Evolutionary conservation across 1,140 invertebrate genomes (phyloP).

Genomic region (Liolophura sinensis): DNA sequence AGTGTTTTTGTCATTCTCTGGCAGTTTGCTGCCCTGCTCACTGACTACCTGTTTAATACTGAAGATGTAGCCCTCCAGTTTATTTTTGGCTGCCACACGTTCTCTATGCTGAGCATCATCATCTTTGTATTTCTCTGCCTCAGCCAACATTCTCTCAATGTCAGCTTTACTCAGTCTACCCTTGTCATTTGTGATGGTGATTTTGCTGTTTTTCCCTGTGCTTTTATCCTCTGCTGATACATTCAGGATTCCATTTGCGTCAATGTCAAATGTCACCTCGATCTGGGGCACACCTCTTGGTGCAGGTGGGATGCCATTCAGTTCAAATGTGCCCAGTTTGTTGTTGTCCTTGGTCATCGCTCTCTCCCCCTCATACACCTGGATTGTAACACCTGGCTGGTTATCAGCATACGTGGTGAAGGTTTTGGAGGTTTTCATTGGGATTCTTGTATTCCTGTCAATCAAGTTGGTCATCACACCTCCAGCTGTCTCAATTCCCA

Average conservation of each 20-base stretch:
- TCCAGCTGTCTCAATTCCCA: conserved; percentile 63
- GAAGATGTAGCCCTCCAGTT: conserved; percentile 63
- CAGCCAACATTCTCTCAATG: conserved; percentile 94
- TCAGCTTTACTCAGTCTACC: conserved; percentile 86
- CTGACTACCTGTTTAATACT: conserved; percentile 84
- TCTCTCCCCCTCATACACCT: conserved; percentile 84
- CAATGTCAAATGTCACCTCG: conserved; percentile 65
- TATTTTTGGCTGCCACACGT: conserved; percentile 79
- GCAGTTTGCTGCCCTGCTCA: conserved; percentile 70
- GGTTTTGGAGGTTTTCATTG: conserved; percentile 45
- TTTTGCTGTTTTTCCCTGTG: conserved; percentile 74
- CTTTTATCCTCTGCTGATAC: conserved; percentile 60
- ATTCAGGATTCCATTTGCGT: conserved; percentile 57
- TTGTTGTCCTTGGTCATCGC: conserved; percentile 82
- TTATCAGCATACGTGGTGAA: conserved; percentile 62
- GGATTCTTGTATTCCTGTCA: conserved; percentile 63
- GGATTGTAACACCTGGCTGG: conserved; percentile 73
- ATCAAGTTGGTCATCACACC: conserved; percentile 63
- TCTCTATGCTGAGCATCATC: conserved; percentile 87
- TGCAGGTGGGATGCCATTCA: conserved; percentile 87
- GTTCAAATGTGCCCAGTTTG: conserved; percentile 85
- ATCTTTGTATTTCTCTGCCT: conserved; percentile 89
- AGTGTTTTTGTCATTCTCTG: conserved; percentile 79
- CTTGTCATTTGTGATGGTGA: conserved; percentile 96
- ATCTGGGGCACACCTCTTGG: conserved; percentile 88